phyloP scores from a whole-genome alignment of 2,888 invertebrate species.

The Frankliniella fusca region DNA sequence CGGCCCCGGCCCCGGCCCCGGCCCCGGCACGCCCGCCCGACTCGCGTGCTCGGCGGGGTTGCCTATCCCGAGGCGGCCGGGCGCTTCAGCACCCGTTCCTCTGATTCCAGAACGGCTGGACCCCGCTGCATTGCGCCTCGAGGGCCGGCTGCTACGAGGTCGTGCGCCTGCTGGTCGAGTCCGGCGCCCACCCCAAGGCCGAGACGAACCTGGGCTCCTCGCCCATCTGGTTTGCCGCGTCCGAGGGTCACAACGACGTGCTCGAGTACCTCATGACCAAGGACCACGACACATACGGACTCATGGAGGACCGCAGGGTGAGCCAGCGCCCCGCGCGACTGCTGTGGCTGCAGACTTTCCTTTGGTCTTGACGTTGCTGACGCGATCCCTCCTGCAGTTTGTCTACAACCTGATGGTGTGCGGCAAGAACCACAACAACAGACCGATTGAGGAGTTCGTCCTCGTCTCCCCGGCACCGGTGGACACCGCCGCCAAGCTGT shows the following conservation, averaged over 20 bases:
- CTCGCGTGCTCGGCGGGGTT: no score
- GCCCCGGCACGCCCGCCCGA: no score
- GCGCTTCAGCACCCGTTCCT: no score
- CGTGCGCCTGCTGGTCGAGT: conserved; percentile 89
- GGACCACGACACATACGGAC: conserved; percentile 92
- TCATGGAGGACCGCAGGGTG: conserved; percentile 94
- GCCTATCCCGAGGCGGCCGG: no score
- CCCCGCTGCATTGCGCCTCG: conserved; percentile 89
- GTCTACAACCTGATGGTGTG: conserved; percentile 98
- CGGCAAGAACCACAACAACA: conserved; percentile 91
- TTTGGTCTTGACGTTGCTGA: not conserved
- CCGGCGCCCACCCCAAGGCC: conserved; percentile 91
- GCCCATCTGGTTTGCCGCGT: conserved; percentile 97
- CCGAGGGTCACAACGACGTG: conserved; percentile 94
- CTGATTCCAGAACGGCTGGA: conserved; percentile 75
- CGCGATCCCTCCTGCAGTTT: conserved; percentile 55
- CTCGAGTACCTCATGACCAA: conserved; percentile 93
- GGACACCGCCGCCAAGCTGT: conserved; percentile 96
- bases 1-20: no score
- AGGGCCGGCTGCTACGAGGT: conserved; percentile 93
- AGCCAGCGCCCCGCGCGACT: conserved; percentile 32
- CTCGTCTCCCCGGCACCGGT: conserved; percentile 98
- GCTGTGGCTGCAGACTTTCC: not conserved
- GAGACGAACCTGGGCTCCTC: conserved; percentile 95
- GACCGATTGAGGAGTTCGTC: conserved; percentile 95